These are phyloP conservation scores for Etheostoma nigrum DNA, from an alignment of 2,797 vertebrate genomes.

Conservation along the genomic window DNA sequence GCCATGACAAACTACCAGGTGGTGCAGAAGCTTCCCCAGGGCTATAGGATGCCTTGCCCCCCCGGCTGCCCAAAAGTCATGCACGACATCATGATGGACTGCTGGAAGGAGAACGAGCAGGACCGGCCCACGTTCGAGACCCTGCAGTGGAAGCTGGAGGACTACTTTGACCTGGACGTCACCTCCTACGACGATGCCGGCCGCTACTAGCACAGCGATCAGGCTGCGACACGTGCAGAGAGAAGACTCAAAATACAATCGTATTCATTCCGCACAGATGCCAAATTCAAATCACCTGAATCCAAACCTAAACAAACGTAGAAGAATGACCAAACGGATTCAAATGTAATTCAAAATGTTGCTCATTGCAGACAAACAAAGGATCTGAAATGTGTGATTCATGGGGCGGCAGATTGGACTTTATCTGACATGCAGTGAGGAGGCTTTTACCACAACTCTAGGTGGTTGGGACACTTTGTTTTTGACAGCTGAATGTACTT, in stretches of 20 bases:
- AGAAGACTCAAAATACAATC: not conserved
- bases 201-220: constrained; percentile 56
- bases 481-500: constrained; percentile 38
- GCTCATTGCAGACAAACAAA: not conserved
- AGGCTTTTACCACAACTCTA: not conserved
- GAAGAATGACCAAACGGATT: not conserved
- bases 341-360: constrained; percentile 1
- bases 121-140: constrained; percentile 90
- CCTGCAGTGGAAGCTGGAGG: constrained; percentile 89
- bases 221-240: rapidly evolving
- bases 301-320: not conserved
- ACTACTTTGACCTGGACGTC: constrained; percentile 83
- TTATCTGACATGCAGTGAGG: not conserved
- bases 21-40: constrained; percentile 83
- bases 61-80: constrained; percentile 81
- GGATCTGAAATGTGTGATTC: constrained; percentile 12
- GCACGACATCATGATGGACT: constrained; percentile 90
- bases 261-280: not conserved
- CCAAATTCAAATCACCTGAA: constrained; percentile 13
- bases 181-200: constrained; percentile 73
- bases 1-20: constrained; percentile 89
- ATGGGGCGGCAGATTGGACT: not conserved
- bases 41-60: constrained; percentile 89
- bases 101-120: constrained; percentile 85
- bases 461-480: constrained; percentile 8